Percentiles rank a stretch among this genome's conserved stretches.
Conservation (phyloP, 1,140 invertebrate species). For the Papilio glaucus region DNA sequence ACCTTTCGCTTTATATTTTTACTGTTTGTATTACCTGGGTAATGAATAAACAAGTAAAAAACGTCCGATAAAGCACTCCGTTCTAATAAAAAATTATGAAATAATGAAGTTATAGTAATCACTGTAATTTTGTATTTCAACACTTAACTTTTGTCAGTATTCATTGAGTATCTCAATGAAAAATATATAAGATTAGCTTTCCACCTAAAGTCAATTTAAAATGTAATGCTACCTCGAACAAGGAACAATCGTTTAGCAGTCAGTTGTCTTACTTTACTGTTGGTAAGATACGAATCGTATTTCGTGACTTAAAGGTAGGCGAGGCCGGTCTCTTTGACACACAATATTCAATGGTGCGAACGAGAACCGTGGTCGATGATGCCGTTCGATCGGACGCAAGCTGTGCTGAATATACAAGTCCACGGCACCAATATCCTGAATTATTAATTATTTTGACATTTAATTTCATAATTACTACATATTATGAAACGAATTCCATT, state of each 20-base stretch:
- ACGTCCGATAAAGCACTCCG: too few relatives aligned
- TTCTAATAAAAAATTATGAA: too few relatives aligned
- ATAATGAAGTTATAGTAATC: too few relatives aligned
- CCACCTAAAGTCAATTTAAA: background rate
- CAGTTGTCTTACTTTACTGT: background rate
- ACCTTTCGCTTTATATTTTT: too few relatives aligned
- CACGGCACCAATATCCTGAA: conserved; percentile 58
- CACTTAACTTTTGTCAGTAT: too few relatives aligned
- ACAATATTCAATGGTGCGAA: background rate
- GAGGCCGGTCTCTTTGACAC: conserved; percentile 15
- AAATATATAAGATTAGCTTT: too few relatives aligned
- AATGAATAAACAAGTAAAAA: too few relatives aligned
- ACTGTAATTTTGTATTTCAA: too few relatives aligned
- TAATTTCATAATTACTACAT: background rate
- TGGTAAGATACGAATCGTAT: background rate
- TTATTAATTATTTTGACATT: conserved; percentile 55
- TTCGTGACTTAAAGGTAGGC: background rate
- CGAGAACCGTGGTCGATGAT: conserved; percentile 48
- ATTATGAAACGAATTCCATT: background rate
- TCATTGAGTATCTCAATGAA: too few relatives aligned
- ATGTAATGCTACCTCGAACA: background rate
- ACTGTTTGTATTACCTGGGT: too few relatives aligned
- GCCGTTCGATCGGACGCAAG: conserved; percentile 57
- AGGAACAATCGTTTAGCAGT: conserved; percentile 9
- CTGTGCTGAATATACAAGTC: conserved; percentile 69